Conservation (phyloP, 2,888 invertebrate genomes). For the Mesoligia furuncula region DNA sequence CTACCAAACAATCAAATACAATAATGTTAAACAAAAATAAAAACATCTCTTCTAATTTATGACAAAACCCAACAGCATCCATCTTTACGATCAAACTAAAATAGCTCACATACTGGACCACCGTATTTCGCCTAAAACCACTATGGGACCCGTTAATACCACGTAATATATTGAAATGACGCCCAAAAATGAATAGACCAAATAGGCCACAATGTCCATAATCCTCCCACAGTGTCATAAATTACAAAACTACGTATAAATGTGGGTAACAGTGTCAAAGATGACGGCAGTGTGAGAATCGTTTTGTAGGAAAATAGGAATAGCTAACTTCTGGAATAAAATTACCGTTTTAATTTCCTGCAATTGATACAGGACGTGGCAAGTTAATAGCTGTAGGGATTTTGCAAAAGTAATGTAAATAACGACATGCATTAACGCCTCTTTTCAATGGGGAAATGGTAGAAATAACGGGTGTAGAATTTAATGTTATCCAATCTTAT, state of each 20-base stretch:
- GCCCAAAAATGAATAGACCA: constrained; percentile 68
- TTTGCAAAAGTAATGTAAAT: neutral
- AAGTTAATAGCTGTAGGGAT: neutral
- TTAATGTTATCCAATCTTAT: neutral
- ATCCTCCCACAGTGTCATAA: constrained; percentile 73
- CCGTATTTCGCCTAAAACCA: constrained; percentile 38
- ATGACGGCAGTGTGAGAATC: constrained; percentile 25
- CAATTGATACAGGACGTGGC: constrained; percentile 1
- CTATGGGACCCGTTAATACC: constrained; percentile 57
- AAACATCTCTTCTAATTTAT: neutral
- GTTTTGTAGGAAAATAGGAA: constrained; percentile 6
- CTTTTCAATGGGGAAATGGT: neutral
- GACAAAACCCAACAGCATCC: neutral
- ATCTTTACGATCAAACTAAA: constrained; percentile 26
- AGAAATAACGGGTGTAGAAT: neutral
- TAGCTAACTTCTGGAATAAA: constrained; percentile 36
- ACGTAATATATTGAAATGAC: constrained; percentile 68
- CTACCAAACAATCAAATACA: neutral
- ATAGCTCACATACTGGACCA: constrained; percentile 5
- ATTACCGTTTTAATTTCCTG: constrained; percentile 35
- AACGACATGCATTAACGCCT: neutral
- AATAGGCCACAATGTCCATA: constrained; percentile 49
- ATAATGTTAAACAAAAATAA: neutral
- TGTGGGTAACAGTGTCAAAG: constrained; percentile 60
- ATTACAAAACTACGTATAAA: constrained; percentile 28